A percentile compares a stretch with the other conserved stretches of the same genome.
phyloP scores from a whole-genome alignment of 2,888 invertebrate species.

The Cerastoderma edule region DNA sequence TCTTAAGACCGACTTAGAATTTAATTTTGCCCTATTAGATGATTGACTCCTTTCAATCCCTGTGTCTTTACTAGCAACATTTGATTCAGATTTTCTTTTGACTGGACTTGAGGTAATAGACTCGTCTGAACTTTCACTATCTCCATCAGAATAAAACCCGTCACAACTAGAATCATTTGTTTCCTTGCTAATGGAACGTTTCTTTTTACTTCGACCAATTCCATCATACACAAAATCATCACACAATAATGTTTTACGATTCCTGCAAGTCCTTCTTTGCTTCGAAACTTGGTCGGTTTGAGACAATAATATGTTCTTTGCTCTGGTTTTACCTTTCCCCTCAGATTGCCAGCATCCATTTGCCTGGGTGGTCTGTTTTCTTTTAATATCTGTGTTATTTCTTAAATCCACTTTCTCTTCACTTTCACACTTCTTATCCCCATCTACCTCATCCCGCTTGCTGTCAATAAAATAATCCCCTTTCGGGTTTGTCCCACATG shows the following conservation, averaged over 20 bases:
- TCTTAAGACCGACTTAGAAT: conserved; percentile 30
- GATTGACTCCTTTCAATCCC: background rate
- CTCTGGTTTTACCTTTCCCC: background rate
- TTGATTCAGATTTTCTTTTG: background rate
- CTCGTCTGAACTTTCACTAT: conserved; percentile 18
- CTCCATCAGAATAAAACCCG: conserved; percentile 21
- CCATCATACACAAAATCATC: conserved; percentile 37
- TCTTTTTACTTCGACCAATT: background rate
- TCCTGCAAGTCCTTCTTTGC: background rate
- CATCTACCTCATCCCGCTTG: conserved; percentile 41
- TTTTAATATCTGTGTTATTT: background rate
- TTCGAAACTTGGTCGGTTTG: background rate
- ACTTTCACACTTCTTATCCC: conserved; percentile 13
- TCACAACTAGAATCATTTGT: conserved; percentile 6
- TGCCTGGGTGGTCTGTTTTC: background rate
- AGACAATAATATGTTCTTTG: background rate
- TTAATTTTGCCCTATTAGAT: background rate
- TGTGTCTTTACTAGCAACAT: background rate
- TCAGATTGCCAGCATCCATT: background rate
- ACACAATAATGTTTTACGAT: conserved; percentile 8
- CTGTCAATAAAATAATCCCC: conserved; percentile 29
- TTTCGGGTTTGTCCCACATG: conserved; percentile 28
- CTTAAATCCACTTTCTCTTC: too few relatives aligned
- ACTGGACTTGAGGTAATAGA: background rate
- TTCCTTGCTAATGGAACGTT: background rate